Percentiles rank a stretch among this genome's conserved stretches.
Evolutionary conservation across 2,888 invertebrate genomes (phyloP).

Genomic region (Lacanobia wlatinum): DNA sequence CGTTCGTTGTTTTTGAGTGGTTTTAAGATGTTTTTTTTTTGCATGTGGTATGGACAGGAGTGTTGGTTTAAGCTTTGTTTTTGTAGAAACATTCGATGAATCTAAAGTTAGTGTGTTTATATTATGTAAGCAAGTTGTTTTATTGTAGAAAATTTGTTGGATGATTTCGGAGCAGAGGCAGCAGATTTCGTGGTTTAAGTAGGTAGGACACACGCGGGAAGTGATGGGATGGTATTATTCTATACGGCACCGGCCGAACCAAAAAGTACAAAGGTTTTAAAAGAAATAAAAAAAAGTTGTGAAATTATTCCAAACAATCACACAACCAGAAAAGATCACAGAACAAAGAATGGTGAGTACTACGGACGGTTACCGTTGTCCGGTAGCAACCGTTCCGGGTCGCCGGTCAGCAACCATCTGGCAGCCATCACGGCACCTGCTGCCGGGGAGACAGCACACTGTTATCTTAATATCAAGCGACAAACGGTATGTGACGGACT

Average conservation of each 20-base stretch:
- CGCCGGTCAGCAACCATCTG: conserved; percentile 72
- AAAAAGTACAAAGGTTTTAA: too few relatives aligned
- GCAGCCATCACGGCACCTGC: conserved; percentile 62
- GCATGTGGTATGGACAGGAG: background rate
- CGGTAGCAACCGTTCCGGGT: conserved; percentile 67
- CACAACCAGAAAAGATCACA: conserved; percentile 30
- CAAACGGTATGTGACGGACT: background rate
- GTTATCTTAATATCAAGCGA: conserved; percentile 24
- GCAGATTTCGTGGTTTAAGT: too few relatives aligned
- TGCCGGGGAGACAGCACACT: conserved; percentile 38
- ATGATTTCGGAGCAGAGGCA: too few relatives aligned
- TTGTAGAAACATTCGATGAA: background rate
- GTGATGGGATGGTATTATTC: too few relatives aligned
- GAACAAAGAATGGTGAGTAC: conserved; percentile 33
- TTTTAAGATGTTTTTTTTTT: conserved; percentile 2
- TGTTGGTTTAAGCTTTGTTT: conserved; percentile 4
- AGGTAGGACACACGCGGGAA: too few relatives aligned
- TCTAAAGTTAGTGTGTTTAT: background rate
- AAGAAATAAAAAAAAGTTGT: background rate
- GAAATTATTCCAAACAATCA: conserved; percentile 25
- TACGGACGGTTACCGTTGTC: conserved; percentile 54
- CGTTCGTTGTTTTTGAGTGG: conserved; percentile 15
- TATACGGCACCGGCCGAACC: too few relatives aligned
- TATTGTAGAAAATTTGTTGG: too few relatives aligned
- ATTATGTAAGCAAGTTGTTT: too few relatives aligned